phyloP scores from a whole-genome alignment of 2,113 vertebrate species.

The Ancistrus triradiatus region DNA sequence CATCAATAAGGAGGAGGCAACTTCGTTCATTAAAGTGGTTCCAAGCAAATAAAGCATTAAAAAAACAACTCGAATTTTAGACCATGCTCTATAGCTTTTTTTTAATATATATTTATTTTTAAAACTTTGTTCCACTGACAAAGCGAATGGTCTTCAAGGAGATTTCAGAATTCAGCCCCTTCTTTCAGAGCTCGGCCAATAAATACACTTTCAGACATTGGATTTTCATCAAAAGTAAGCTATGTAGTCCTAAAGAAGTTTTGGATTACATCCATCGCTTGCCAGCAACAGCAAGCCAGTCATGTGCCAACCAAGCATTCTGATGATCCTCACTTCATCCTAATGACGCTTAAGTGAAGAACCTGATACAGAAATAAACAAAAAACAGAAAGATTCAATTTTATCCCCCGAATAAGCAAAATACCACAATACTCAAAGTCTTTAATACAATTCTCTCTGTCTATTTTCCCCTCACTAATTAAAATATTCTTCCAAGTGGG shows the following conservation, averaged over 20 bases:
- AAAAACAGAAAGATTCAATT: conserved; percentile 13
- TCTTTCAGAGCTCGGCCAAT: conserved; percentile 25
- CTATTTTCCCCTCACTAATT: not conserved
- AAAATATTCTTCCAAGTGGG: conserved; percentile 1
- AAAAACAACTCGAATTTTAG: conserved; percentile 34
- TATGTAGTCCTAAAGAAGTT: conserved; percentile 13
- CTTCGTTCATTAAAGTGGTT: conserved; percentile 37
- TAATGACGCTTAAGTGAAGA: conserved; percentile 4
- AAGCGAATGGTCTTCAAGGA: conserved; percentile 37
- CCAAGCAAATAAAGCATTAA: conserved; percentile 26
- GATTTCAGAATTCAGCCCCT: conserved; percentile 32
- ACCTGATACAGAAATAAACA: not conserved
- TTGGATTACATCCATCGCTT: conserved; percentile 46
- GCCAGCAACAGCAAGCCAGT: conserved; percentile 18
- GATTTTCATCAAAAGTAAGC: conserved; percentile 14
- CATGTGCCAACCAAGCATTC: conserved; percentile 21
- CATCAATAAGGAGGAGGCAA: conserved; percentile 24
- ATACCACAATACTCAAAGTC: conserved; percentile 6
- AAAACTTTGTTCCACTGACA: conserved; percentile 36
- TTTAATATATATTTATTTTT: no score
- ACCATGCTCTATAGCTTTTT: conserved; percentile 36
- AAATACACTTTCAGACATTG: conserved; percentile 30
- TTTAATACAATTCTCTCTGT: conserved; percentile 12
- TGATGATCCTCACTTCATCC: conserved; percentile 28
- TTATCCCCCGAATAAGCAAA: conserved; percentile 8